Percentiles rank a stretch among this genome's conserved stretches.
phyloP scores from a whole-genome alignment of 1,140 invertebrate genomes.

The Sitodiplosis mosellana region DNA sequence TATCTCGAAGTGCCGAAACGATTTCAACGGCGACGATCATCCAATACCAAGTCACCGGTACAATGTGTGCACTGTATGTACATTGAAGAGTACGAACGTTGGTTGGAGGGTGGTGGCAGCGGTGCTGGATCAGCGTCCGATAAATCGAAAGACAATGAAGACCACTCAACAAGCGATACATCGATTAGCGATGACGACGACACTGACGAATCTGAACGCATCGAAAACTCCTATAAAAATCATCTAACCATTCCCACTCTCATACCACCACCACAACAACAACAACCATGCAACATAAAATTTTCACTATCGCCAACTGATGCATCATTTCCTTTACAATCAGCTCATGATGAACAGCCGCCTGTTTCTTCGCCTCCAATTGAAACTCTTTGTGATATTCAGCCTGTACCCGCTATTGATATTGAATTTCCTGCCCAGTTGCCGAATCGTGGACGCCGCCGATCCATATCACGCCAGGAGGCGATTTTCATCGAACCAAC shows the following conservation, averaged over 20 bases:
- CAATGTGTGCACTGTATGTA: conserved; percentile 43
- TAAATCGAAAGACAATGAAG: conserved; percentile 11
- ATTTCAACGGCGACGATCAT: conserved; percentile 36
- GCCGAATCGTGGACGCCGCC: conserved; percentile 30
- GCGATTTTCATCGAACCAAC: conserved; percentile 54
- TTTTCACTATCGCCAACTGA: conserved; percentile 19
- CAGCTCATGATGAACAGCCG: conserved; percentile 25
- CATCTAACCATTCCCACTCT: too few species aligned
- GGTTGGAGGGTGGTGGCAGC: conserved; percentile 22
- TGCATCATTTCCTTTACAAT: conserved; percentile 51
- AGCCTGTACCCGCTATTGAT: conserved; percentile 24
- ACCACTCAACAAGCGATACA: conserved; percentile 26
- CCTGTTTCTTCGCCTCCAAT: conserved; percentile 22
- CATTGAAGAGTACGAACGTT: conserved; percentile 38
- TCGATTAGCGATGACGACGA: conserved; percentile 33
- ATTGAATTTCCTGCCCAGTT: conserved; percentile 12
- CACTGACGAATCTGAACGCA: conserved; percentile 22
- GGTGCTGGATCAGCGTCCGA: too few species aligned
- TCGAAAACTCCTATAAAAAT: too few species aligned
- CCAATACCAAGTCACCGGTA: conserved; percentile 37
- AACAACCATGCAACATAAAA: conserved; percentile 5
- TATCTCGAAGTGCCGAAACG: conserved; percentile 46
- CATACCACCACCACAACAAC: too few species aligned
- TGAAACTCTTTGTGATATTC: conserved; percentile 22
- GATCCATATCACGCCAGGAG: conserved; percentile 55